Conservation (phyloP, 2,888 invertebrate genomes). For the Eristalis intricaria region DNA sequence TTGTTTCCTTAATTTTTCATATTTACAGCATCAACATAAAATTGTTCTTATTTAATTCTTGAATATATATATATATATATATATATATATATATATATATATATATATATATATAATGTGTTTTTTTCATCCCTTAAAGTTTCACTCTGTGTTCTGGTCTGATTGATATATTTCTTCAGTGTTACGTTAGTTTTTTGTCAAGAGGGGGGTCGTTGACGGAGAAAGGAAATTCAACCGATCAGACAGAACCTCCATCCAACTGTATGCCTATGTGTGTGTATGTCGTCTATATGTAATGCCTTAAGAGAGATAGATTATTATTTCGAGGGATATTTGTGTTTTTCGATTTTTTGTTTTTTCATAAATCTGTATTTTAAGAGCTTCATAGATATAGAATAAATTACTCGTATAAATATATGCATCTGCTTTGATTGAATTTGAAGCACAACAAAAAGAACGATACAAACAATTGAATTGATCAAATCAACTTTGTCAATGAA, state of each 20-base stretch:
- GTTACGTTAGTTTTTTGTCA: not conserved
- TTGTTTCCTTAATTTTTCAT: constrained; percentile 20
- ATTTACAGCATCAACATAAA: constrained; percentile 59
- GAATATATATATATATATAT: constrained; percentile 5
- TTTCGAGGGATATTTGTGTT: not conserved
- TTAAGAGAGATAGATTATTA: constrained; percentile 4
- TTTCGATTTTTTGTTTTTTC: not conserved
- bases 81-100: constrained; percentile 4
- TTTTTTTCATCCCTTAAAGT: not conserved
- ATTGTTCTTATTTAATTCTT: constrained; percentile 5
- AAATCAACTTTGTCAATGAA: not conserved
- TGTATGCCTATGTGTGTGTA: not conserved
- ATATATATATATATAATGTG: constrained; percentile 11
- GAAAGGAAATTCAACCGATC: not conserved
- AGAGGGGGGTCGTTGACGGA: not conserved
- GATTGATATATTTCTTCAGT: not conserved
- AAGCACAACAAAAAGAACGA: not conserved
- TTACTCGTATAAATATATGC: constrained; percentile 29
- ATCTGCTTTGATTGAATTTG: constrained; percentile 25
- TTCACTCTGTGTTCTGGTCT: constrained; percentile 1
- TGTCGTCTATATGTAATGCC: not conserved
- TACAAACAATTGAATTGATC: not conserved
- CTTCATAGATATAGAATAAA: constrained; percentile 34
- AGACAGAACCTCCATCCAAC: not conserved
- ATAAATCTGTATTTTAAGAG: constrained; percentile 5